Evolutionary conservation across 2,888 invertebrate genomes (phyloP).

Genomic region (Tetragonisca angustula): DNA sequence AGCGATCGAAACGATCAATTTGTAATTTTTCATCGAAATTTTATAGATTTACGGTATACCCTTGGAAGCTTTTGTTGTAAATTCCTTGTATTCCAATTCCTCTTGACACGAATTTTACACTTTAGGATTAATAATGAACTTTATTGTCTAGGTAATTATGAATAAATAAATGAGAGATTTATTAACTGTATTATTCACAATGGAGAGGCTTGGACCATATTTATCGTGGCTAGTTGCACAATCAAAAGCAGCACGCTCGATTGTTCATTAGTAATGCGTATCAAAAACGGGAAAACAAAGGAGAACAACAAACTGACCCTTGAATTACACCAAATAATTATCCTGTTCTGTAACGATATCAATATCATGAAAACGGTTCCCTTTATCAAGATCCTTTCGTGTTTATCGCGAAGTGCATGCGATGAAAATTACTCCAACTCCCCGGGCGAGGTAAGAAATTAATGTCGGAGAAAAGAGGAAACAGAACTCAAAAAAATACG

Average conservation of each 20-base stretch:
- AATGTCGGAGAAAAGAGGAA: neutral
- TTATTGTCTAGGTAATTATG: too few relatives aligned
- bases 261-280: neutral
- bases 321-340: neutral
- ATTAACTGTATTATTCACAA: too few relatives aligned
- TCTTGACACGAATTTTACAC: too few relatives aligned
- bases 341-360: neutral
- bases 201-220: too few relatives aligned
- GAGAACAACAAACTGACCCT: neutral
- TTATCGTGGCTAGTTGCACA: neutral
- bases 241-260: neutral
- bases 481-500: neutral
- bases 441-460: neutral
- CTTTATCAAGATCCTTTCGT: neutral
- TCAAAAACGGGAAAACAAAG: neutral
- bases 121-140: too few relatives aligned
- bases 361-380: too few relatives aligned
- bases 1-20: too few relatives aligned
- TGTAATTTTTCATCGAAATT: too few relatives aligned
- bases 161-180: too few relatives aligned
- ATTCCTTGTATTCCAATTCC: too few relatives aligned
- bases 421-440: neutral
- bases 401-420: neutral
- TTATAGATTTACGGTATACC: too few relatives aligned
- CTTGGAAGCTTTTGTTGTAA: too few relatives aligned